Percentiles rank a stretch among this genome's conserved stretches.
Conservation (phyloP, 1,140 invertebrate genomes). For the Nixonia krombeini region DNA sequence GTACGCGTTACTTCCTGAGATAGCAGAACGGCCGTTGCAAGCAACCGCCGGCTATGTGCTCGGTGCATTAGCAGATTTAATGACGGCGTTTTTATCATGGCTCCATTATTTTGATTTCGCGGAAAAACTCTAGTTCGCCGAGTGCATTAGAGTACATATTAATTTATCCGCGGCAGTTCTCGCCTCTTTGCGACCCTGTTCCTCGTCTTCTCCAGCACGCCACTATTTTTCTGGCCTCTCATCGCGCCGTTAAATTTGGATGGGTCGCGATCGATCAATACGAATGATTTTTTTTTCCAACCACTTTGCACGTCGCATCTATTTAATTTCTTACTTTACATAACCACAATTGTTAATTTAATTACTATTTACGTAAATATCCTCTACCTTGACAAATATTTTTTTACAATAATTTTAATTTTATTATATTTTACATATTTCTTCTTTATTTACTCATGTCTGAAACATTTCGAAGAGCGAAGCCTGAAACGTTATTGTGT, state of each 20-base stretch:
- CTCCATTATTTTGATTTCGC: conserved; percentile 59
- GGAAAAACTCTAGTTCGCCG: conserved; percentile 52
- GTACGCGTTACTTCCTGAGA: conserved; percentile 38
- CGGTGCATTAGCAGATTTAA: conserved; percentile 62
- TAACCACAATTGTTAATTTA: too few species aligned
- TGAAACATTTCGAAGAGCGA: too few species aligned
- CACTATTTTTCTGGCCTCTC: conserved; percentile 33
- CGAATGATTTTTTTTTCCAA: too few species aligned
- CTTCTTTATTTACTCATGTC: too few species aligned
- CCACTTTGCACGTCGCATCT: too few species aligned
- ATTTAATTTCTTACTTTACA: too few species aligned
- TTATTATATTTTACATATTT: too few species aligned
- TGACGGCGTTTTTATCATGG: conserved; percentile 53
- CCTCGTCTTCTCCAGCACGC: conserved; percentile 23
- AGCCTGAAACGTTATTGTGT: too few species aligned
- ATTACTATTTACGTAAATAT: too few species aligned
- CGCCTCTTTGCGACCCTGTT: conserved; percentile 40
- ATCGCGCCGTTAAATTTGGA: conserved; percentile 20
- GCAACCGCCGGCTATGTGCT: conserved; percentile 29
- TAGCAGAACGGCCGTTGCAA: conserved; percentile 39
- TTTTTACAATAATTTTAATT: too few species aligned
- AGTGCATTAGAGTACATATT: conserved; percentile 60
- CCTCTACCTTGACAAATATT: too few species aligned
- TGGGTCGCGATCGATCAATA: too few species aligned
- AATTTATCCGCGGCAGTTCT: conserved; percentile 52